Evolutionary conservation across 2,888 invertebrate genomes (phyloP), one percentile per base, ranked within the genome.

Genomic region (Perithous albicinctus): DNA sequence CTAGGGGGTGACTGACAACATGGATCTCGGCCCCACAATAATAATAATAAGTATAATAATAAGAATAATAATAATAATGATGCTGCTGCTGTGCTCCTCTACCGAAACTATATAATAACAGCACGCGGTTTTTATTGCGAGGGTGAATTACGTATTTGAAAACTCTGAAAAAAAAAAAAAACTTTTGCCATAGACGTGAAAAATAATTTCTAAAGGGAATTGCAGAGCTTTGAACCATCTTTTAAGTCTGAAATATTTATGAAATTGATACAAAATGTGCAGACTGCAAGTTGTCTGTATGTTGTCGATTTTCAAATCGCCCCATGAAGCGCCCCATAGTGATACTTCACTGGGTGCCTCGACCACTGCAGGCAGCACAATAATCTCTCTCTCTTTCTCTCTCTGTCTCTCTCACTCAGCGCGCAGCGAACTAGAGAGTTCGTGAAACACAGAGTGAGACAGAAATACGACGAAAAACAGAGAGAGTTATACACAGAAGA

Each of bases 1-100:
- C 86, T 85, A 90, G 88, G 86, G 88, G 88, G 86, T 86, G 87
- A 86, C 86, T 86, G 86, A 88, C 87, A 88, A 88, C 87, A 89
- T 88, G 89, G 88, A 89, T 86, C 85, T 89, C 86, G 89, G 86
- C 87, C 87, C 89, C 86, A 87, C 83, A 87, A 86, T 80, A 87
- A 88, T 89, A 87, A 87, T 85, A 87, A 89, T 86, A 85, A 88
- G 85, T 83, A 87, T 80, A 35, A 84, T 75, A 67, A 77, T 73
- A 66, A 72, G 51, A n/a, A n/a, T n/a, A n/a, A n/a, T n/a, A n/a
- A n/a, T n/a, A n/a, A n/a, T n/a, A n/a, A n/a, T n/a, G n/a, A n/a
- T 54, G 67, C 51, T 54, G 43, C 59, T 51, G 61, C 29, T n/a
- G 63, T 20, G 63, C 38, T 63, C 74, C 73, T 74, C 35, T 32